A percentile compares a stretch with the other conserved stretches of the same genome.
Evolutionary conservation across 2,888 invertebrate genomes (phyloP).

Genomic region (Penaeus monodon): DNA sequence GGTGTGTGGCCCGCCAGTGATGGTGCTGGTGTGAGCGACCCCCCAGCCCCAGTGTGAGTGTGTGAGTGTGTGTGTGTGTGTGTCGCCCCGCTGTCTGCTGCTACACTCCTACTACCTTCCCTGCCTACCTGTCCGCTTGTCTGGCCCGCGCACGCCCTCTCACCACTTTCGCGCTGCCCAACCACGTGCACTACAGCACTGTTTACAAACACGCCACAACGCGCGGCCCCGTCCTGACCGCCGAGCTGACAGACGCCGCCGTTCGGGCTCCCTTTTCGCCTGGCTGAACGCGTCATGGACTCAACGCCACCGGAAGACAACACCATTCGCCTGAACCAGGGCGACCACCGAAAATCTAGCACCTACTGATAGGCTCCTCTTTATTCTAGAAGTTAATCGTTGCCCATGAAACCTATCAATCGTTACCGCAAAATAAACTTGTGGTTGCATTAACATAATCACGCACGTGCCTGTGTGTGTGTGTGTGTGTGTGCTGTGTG

Average conservation of each 20-base stretch:
- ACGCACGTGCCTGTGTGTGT: too few species aligned
- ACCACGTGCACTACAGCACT: not conserved
- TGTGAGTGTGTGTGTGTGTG: too few species aligned
- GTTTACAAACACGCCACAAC: constrained; percentile 6
- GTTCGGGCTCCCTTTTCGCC: not conserved
- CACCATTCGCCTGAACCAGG: not conserved
- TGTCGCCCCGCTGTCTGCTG: too few species aligned
- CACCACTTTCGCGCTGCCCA: constrained; percentile 9
- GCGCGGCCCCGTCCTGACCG: constrained; percentile 16
- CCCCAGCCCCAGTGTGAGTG: too few species aligned
- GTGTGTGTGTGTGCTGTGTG: constrained; percentile 10
- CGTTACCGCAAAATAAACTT: too few species aligned
- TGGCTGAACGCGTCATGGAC: not conserved
- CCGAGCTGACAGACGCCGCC: not conserved
- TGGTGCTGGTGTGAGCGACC: too few species aligned
- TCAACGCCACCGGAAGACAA: constrained; percentile 1
- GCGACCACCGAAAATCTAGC: not conserved
- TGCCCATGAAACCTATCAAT: too few species aligned
- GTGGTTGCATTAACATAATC: too few species aligned
- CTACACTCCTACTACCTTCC: too few species aligned
- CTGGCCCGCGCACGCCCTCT: constrained; percentile 19
- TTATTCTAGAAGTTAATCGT: not conserved
- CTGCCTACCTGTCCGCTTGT: not conserved
- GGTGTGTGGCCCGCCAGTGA: too few species aligned
- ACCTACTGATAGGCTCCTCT: not conserved